Evolutionary conservation across 2,113 vertebrate genomes (phyloP).

Genomic region (Empidonax alnorum): DNA sequence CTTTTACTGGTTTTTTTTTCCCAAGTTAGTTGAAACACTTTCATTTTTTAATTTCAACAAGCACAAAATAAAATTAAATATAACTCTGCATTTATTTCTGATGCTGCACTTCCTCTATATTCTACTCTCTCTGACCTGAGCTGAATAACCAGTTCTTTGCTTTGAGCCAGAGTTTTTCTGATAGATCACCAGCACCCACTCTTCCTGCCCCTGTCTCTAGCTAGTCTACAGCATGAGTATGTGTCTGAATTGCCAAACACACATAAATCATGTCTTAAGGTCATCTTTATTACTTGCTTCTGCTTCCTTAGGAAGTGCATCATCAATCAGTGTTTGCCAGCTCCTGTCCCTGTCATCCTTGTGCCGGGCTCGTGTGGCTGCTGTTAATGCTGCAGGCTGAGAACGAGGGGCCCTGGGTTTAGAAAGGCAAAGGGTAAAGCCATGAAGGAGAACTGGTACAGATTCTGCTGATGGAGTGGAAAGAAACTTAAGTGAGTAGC

Average conservation of each 20-base stretch:
- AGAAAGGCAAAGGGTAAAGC: not conserved
- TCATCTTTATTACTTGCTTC: slow-evolving; percentile 58
- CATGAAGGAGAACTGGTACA: not conserved
- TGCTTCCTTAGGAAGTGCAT: slow-evolving; percentile 39
- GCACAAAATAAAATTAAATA: not conserved
- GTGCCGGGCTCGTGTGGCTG: not conserved
- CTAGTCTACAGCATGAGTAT: not conserved
- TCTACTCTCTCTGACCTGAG: not conserved
- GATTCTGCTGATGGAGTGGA: slow-evolving; percentile 18
- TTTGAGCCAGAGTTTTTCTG: not conserved
- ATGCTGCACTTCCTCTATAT: not conserved
- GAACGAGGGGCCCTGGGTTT: not conserved
- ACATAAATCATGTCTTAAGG: slow-evolving; percentile 45
- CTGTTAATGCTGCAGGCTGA: not conserved
- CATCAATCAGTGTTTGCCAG: slow-evolving; percentile 54
- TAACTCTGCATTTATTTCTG: not conserved
- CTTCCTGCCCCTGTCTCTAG: not conserved
- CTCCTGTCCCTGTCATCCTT: not conserved
- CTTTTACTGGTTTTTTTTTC: not conserved
- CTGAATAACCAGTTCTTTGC: not conserved
- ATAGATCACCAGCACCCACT: not conserved
- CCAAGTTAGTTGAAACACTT: not conserved
- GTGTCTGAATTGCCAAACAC: slow-evolving; percentile 25
- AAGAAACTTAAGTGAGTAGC: not conserved
- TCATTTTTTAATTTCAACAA: not conserved